Evolutionary conservation across 2,888 invertebrate genomes (phyloP), one percentile per base, ranked within the genome.

Genomic region (Sarcophaga variegata): DNA sequence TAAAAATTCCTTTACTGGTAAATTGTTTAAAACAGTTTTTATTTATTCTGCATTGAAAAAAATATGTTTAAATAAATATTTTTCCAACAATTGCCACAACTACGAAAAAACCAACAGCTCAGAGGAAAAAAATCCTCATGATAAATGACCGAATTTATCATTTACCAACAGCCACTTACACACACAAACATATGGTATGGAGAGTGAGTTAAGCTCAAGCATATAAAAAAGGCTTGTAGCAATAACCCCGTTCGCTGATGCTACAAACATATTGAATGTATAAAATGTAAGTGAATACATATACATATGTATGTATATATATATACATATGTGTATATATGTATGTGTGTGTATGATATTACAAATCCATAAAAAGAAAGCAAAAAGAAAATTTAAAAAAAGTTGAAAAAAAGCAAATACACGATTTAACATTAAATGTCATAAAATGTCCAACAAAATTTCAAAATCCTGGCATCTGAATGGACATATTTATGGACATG

Each of bases 101-200:
- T 27, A 4, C 10, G 37, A 14, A 54, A 22, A 25, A 11, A 6
- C 27, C 17, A 20, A 54, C 49, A 22, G 10, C 47, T 63, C 20
- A n/a, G 27, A 20, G 11, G 47, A 11, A 12, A 62, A 85, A 80
- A 78, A 75, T 37, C 20, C 2, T 49, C 77, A 83, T 83, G 78
- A 85, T 81, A 88, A 83, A 88, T 83, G 72, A 54, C 62, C 22
- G 14, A 49, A 74, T 82, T 60, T 85, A 76, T 70, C 63, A 70
- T 72, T 67, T 45, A 12, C 47, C 49, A 20, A 20, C 20, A 20
- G 20, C 20, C 20, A 20, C 20, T 22, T 22, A 22, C 22, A 22
- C 22, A 22, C 22, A 1, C 22, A 22, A 22, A 22, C 22, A 22
- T 22, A 22, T 22, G 22, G 22, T 22, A 22, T 22, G 22, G 22